phyloP scores from a whole-genome alignment of 2,888 invertebrate species.

The Autographa pulchrina region DNA sequence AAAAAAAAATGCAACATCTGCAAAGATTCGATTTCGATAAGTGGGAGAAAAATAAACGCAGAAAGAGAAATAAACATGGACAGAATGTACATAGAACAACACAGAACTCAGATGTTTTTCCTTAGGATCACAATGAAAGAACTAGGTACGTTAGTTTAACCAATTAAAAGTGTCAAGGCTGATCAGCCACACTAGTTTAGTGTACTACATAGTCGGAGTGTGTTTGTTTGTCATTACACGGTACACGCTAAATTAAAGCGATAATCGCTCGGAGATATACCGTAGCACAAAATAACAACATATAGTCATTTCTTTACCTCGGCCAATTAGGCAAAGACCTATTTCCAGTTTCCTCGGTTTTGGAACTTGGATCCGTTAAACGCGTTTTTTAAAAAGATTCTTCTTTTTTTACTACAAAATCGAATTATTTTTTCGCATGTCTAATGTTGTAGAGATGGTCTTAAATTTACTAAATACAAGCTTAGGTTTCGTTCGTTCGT shows the following conservation, averaged over 20 bases:
- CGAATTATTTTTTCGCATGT: too few relatives aligned
- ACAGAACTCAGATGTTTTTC: too few relatives aligned
- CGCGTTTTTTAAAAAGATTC: too few relatives aligned
- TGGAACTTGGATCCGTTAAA: too few relatives aligned
- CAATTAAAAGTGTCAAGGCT: neutral
- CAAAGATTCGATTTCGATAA: neutral
- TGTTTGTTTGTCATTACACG: constrained; percentile 6
- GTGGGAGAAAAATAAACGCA: neutral
- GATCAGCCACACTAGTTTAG: neutral
- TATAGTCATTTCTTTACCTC: too few relatives aligned
- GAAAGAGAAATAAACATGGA: too few relatives aligned
- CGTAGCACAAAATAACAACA: neutral
- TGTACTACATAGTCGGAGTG: neutral
- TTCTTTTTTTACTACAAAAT: too few relatives aligned
- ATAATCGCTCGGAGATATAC: neutral
- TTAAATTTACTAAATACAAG: neutral
- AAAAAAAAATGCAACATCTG: neutral
- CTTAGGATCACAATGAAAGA: too few relatives aligned
- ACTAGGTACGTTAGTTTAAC: neutral
- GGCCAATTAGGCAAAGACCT: too few relatives aligned
- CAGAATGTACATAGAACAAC: too few relatives aligned
- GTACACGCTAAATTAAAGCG: constrained; percentile 1
- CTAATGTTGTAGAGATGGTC: too few relatives aligned
- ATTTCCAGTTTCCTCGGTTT: too few relatives aligned
- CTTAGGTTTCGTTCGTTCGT: neutral